phyloP scores from a whole-genome alignment of 2,113 vertebrate genomes.

The Indicator maculatus region DNA sequence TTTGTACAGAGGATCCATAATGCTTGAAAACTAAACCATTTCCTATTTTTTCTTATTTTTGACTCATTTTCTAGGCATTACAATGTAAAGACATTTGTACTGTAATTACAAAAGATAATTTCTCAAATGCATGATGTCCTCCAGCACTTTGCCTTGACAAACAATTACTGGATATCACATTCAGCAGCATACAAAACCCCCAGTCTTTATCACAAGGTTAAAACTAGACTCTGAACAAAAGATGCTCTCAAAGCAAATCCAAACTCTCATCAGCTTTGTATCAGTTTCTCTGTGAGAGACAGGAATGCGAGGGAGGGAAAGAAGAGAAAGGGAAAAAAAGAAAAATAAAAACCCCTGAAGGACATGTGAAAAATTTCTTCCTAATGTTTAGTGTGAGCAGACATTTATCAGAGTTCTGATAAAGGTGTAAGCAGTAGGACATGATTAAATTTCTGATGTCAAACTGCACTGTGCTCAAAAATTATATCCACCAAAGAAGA shows the following conservation, averaged over 20 bases:
- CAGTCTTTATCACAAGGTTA: slow-evolving; percentile 77
- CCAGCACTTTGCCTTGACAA: slow-evolving; percentile 78
- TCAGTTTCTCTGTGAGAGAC: slow-evolving; percentile 46
- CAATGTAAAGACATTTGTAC: slow-evolving; percentile 41
- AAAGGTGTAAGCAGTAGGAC: slow-evolving; percentile 28
- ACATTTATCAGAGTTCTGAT: slow-evolving; percentile 34
- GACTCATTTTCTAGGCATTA: slow-evolving; percentile 42
- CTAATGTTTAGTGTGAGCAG: slow-evolving; percentile 8
- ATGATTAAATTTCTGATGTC: slow-evolving; percentile 24
- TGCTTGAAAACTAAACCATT: slow-evolving; percentile 13
- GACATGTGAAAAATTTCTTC: slow-evolving; percentile 67
- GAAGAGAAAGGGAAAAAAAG: background rate
- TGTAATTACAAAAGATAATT: slow-evolving; percentile 72
- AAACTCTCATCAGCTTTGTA: slow-evolving; percentile 68
- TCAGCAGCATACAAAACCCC: slow-evolving; percentile 74
- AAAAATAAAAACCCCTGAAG: slow-evolving; percentile 37
- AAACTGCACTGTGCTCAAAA: background rate
- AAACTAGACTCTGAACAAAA: slow-evolving; percentile 79
- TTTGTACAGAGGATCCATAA: background rate
- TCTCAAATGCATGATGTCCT: slow-evolving; percentile 63
- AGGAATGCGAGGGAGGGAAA: background rate
- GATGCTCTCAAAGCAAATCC: slow-evolving; percentile 72
- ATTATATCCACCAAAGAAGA: background rate
- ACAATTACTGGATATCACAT: slow-evolving; percentile 76
- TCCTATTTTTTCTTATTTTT: slow-evolving; percentile 11